These are phyloP conservation scores for Muschampia plurimacula DNA, from an alignment of 2,888 invertebrate genomes.

Conservation along the genomic window DNA sequence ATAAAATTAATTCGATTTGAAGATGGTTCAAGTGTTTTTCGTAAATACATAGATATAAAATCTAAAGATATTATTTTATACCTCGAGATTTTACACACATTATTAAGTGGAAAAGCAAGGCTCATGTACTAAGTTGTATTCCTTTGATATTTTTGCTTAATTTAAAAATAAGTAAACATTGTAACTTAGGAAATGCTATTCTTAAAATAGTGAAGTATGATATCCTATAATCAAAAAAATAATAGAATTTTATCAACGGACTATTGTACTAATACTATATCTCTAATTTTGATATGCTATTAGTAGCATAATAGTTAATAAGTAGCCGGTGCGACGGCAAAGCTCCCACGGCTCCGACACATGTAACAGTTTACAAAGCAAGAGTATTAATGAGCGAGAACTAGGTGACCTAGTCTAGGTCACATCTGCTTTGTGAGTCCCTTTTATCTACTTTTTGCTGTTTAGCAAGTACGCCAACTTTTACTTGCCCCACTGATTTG, in stretches of 20 bases:
- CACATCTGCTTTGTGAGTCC: conserved; percentile 67
- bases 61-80: neutral
- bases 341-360: conserved; percentile 52
- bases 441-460: conserved; percentile 72
- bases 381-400: conserved; percentile 68
- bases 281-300: neutral
- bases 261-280: neutral
- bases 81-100: neutral
- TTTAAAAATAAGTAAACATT: neutral
- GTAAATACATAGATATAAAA: neutral
- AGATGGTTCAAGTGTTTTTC: neutral
- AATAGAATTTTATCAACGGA: neutral
- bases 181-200: neutral
- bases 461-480: conserved; percentile 43
- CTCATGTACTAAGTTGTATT: neutral
- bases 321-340: conserved; percentile 51
- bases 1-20: neutral
- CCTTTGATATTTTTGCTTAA: neutral
- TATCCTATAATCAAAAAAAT: neutral
- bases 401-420: conserved; percentile 54
- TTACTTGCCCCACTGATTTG: neutral
- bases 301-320: conserved; percentile 43
- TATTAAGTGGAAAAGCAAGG: neutral
- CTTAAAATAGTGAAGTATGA: neutral
- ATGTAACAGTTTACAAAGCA: conserved; percentile 63